Percentiles rank a stretch among this genome's conserved stretches.
Conservation (phyloP, 1,140 invertebrate species). For the Brachionus asplanchnoidis region DNA sequence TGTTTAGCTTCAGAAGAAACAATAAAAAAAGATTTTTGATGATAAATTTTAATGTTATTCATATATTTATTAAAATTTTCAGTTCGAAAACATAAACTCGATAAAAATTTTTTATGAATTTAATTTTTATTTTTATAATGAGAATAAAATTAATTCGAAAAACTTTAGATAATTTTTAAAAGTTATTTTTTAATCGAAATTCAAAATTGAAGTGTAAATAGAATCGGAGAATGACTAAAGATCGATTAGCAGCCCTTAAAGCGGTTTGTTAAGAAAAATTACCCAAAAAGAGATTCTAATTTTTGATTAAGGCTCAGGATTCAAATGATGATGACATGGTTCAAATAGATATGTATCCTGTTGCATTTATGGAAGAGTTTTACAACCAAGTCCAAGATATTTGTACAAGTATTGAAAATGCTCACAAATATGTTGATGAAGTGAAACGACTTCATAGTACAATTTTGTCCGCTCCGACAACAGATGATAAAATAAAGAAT, state of each 20-base stretch:
- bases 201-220: background rate
- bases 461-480: slow-evolving; percentile 93
- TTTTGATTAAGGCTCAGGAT: background rate
- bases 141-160: background rate
- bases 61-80: background rate
- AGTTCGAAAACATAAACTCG: background rate
- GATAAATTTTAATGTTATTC: background rate
- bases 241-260: slow-evolving; percentile 90
- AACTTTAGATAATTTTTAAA: background rate
- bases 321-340: slow-evolving; percentile 34
- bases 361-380: slow-evolving; percentile 40
- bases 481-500: slow-evolving; percentile 98
- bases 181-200: background rate
- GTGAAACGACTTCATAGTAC: slow-evolving; percentile 99
- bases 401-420: slow-evolving; percentile 97
- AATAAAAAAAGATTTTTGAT: background rate
- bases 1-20: background rate
- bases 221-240: slow-evolving; percentile 74
- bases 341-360: slow-evolving; percentile 20
- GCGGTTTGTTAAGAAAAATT: slow-evolving; percentile 68
- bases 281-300: background rate
- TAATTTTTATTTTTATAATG: background rate
- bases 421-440: slow-evolving; percentile 95
- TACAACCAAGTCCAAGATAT: slow-evolving; percentile 82
- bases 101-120: background rate